Conservation (phyloP, 2,888 invertebrate genomes). For the Agrypnus murinus region DNA sequence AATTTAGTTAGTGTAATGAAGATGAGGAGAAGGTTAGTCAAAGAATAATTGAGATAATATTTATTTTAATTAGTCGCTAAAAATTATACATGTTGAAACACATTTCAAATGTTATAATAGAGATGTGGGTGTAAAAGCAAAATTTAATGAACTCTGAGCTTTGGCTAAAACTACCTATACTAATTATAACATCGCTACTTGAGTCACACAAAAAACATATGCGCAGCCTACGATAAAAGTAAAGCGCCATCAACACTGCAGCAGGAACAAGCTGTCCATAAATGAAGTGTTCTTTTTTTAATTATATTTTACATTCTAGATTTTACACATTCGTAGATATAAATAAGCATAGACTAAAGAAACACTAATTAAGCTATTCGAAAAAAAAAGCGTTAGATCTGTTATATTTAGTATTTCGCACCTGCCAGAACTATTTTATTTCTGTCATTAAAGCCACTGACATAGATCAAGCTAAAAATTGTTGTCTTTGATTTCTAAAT, state of each 20-base stretch:
- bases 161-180: conserved; percentile 40
- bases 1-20: conserved; percentile 15
- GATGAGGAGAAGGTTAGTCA: too few species aligned
- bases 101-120: conserved; percentile 1
- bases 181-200: conserved; percentile 38
- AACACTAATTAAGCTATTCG: conserved; percentile 28
- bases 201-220: conserved; percentile 27
- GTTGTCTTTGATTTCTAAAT: conserved; percentile 7
- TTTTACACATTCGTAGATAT: conserved; percentile 15
- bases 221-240: conserved; percentile 23
- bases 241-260: conserved; percentile 29
- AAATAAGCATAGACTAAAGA: conserved; percentile 17
- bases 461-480: conserved; percentile 4
- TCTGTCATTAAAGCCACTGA: conserved; percentile 26
- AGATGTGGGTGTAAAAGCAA: conserved; percentile 29
- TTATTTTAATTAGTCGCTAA: conserved; percentile 1
- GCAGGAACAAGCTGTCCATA: conserved; percentile 16
- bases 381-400: conserved; percentile 4
- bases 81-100: conserved; percentile 8
- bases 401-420: conserved; percentile 42
- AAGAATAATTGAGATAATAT: neutral
- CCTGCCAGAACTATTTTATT: conserved; percentile 43
- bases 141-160: conserved; percentile 37
- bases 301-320: conserved; percentile 8
- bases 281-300: neutral